Base-by-base conservation (phyloP, 2,797 vertebrate species). In the Alca torda region DNA sequence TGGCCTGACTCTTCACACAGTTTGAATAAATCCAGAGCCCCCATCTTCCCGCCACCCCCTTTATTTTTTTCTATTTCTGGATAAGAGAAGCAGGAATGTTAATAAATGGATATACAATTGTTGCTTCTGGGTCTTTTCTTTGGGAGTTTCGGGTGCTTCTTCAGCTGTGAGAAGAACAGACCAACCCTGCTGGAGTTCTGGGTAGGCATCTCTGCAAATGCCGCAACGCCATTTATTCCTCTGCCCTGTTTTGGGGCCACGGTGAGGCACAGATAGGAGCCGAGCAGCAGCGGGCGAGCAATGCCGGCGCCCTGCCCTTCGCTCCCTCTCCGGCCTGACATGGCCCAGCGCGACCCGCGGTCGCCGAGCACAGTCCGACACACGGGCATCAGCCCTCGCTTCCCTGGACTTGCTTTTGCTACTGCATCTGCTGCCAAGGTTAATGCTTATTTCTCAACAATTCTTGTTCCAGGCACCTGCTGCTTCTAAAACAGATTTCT, bases 291-390 rank as follows among this genome's bases (percentile, higher is more conserved):
- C 3, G 3, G 13, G 7, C 0, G 3, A 74, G 57, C 23, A 4
- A 2, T 0, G 13, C 54, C 85, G n/a, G 43, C 85, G 54, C 11
- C 6, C 0, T 8, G 4, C 39, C 57, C 45, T 11, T 1, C 19
- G 24, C 60, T 65, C 5, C 0, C 4, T 24, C 31, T 17, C 45
- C 14, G 12, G 57, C 57, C 43, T 31, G 3, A 1, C 0, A 4
- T 11, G 6, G 43, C 54, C 25, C 50, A 16, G 30, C 0, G 2
- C 11, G 24, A 25, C 8, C 28, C 59, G 43, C 33, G 2, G 0
- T 8, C 2, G 0, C 30, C 3, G 0, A 9, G 41, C 24, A 4
- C 8, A 5, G 24, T 6, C 56, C 35, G 23, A 28, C 28, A 21
- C 15, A 1, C 0, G 5, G 26, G 11, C 45, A 4, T 4, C 4